Evolutionary conservation across 2,797 vertebrate species (phyloP), one percentile per base, ranked within the genome.

Genomic region (Paratrypauchen microcephalus): DNA sequence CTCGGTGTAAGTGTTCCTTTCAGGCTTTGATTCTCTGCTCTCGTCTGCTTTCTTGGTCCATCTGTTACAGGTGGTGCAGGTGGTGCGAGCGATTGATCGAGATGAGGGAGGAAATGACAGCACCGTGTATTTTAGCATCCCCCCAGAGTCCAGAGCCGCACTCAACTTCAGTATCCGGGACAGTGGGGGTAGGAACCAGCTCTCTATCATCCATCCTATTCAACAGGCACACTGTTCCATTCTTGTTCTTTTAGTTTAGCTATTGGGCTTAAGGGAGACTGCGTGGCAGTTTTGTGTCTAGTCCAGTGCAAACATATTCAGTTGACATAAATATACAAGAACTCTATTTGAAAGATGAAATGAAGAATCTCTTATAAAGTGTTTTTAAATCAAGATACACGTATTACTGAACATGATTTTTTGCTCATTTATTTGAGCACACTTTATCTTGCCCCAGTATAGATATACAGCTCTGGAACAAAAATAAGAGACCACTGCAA

Each of bases 161-260:
- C 93, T 93, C 78, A 96, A 97, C 90, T 94, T 97, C 90, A 95
- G 93, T 70, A 80, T 97, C 80, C 91, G 87, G 83, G 96, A 97
- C 84, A 97, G 95, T 65, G 93, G 90, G 81, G 95, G 96, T 97
- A 77, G 79, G 92, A 70, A 78, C 79, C 87, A 80, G 86, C 73
- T 79, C 67, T 68, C 63, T 75, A 65, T 70, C 76, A 78, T 56
- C 2, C 16, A 28, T n/a, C 19, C 0, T 12, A n/a, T 23, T 11
- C n/a, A 24, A 0, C 60, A 24, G 36, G 6, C n/a, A 15, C 12
- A 13, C 5, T 12, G 23, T 0, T 59, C 8, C 9, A 32, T 23
- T 32, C 0, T 9, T 32, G 18, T 21, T 59, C 23, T 57, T 57
- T 54, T 21, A 11, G 52, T 54, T 23, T 21, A 54, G 9, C 4